Percentiles rank a stretch among this genome's conserved stretches.
Evolutionary conservation across 1,140 invertebrate genomes (phyloP).

Genomic region (Kradibia gibbosae): DNA sequence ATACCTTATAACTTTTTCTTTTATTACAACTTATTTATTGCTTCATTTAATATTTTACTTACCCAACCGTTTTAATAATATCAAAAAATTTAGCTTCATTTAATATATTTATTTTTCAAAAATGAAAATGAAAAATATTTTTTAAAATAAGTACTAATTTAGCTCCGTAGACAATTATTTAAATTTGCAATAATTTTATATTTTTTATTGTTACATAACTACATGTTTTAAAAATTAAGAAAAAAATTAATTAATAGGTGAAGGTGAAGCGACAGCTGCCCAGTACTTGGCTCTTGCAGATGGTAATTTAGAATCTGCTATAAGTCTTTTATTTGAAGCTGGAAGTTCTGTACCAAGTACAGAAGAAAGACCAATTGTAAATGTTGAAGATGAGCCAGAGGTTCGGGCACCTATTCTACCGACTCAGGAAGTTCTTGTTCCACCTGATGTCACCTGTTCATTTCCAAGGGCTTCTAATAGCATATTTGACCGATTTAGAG

Average conservation of each 20-base stretch:
- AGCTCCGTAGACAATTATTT: neutral
- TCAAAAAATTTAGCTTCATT: no score
- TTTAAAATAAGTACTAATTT: neutral
- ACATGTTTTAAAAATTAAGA: neutral
- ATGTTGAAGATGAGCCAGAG: slow-evolving; percentile 62
- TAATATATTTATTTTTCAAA: neutral
- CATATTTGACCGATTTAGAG: slow-evolving; percentile 79
- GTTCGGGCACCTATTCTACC: slow-evolving; percentile 80
- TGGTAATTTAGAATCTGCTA: slow-evolving; percentile 69
- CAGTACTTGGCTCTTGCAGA: slow-evolving; percentile 66
- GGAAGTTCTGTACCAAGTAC: slow-evolving; percentile 51
- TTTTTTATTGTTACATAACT: neutral
- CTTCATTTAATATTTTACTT: no score
- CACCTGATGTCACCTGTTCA: slow-evolving; percentile 66
- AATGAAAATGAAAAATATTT: neutral
- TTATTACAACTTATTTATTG: no score
- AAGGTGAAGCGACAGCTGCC: slow-evolving; percentile 62
- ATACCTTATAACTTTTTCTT: no score
- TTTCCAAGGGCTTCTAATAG: slow-evolving; percentile 71
- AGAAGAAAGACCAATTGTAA: slow-evolving; percentile 44
- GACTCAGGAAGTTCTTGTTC: slow-evolving; percentile 74
- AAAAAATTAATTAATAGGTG: slow-evolving; percentile 53
- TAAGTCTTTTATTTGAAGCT: slow-evolving; percentile 67
- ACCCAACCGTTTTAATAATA: no score
- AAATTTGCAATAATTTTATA: neutral